Evolutionary conservation across 2,797 vertebrate species (phyloP).

Genomic region (Melanotaenia boesemani): DNA sequence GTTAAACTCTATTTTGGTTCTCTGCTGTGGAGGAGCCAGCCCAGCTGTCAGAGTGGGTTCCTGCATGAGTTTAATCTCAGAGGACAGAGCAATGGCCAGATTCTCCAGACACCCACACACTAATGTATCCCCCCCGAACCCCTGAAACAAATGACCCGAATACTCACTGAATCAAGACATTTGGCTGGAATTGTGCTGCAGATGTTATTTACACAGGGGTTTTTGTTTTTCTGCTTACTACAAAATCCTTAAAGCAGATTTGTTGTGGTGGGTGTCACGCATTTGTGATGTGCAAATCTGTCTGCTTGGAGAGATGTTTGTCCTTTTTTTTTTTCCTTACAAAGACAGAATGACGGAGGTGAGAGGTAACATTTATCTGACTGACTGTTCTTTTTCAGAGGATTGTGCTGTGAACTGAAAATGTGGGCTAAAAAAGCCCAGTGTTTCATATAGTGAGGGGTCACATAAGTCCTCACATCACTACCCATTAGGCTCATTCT

Average conservation of each 20-base stretch:
- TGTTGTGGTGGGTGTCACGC: constrained; percentile 34
- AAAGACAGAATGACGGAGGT: constrained; percentile 10
- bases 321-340: constrained; percentile 17
- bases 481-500: neutral
- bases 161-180: constrained; percentile 70
- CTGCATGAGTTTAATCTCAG: constrained; percentile 68
- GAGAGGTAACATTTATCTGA: constrained; percentile 33
- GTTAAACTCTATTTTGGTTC: constrained; percentile 48
- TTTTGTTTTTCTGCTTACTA: constrained; percentile 39
- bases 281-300: constrained; percentile 30
- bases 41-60: constrained; percentile 68
- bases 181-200: constrained; percentile 58
- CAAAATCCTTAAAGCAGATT: constrained; percentile 36
- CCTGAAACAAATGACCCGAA: constrained; percentile 78
- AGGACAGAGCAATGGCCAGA: constrained; percentile 67
- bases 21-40: constrained; percentile 51
- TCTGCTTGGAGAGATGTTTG: constrained; percentile 15
- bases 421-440: neutral
- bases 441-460: too few relatives aligned
- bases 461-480: neutral
- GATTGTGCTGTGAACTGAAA: neutral
- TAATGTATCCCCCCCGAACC: constrained; percentile 69
- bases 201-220: constrained; percentile 54
- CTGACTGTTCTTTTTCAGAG: too few relatives aligned
- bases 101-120: constrained; percentile 73